Base-by-base conservation (phyloP, 2,797 vertebrate species). In the Lepilemur ruficaudatus region DNA sequence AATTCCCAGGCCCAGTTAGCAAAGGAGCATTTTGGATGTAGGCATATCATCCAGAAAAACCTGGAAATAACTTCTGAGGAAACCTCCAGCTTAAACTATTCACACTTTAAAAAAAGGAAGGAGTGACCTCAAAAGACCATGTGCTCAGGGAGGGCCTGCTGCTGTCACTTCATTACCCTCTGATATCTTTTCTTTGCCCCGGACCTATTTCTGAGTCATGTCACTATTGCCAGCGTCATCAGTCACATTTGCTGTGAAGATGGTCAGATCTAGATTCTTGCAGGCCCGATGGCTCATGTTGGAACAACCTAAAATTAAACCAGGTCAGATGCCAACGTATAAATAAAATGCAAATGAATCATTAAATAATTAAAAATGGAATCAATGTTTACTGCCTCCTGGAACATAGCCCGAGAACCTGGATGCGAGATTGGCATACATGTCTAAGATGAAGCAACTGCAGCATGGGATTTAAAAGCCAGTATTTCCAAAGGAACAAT, bases 401-500 rank as follows among this genome's bases (percentile, higher is more conserved):
- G 91, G 95, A 96, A 83, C n/a, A 13, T 32, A 93, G 91, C 70
- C 89, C 0, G 17, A 48, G 94, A 96, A 96, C 70, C 59, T 95
- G 80, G 30, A 78, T 81, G 55, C 1, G 57, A 91, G 82, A 93
- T 84, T 94, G 89, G 94, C 75, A 70, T 30, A 38, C 0, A 0
- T 38, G 43, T 95, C 50, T 28, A 55, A 85, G n/a, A 94, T 25
- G 72, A 94, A 89, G 92, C 83, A 94, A 91, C 41, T 46, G 32
- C 75, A 93, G n/a, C 48, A n/a, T 0, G 4, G 70, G 59, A 82
- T 91, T 96, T 95, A 93, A 96, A 94, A 93, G 30, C 65, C 11
- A 65, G 72, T 87, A 78, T 95, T 97, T 97, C 55, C 81, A 96
- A 97, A 97, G 96, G 95, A 92, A 95, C 93, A 97, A 96, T 97